Evolutionary conservation across 1,140 invertebrate species (phyloP).

Genomic region (Harlomillsia oculata): DNA sequence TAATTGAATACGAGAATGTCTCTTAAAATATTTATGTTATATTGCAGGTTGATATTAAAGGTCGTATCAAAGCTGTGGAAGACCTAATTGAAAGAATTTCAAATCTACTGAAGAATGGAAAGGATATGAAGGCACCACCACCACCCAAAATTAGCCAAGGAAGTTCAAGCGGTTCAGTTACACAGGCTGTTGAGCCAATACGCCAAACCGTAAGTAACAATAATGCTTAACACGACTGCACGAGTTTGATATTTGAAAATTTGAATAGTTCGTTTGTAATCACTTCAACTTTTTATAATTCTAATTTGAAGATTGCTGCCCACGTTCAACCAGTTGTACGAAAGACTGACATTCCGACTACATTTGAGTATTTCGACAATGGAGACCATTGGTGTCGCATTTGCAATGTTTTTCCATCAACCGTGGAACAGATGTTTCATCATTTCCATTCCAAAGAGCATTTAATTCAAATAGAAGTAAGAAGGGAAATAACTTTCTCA

Average conservation of each 20-base stretch:
- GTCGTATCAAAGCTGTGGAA: conserved; percentile 27
- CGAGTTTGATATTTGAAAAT: too few species aligned
- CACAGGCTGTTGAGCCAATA: neutral
- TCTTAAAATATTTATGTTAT: conserved; percentile 3
- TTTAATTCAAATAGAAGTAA: conserved; percentile 50
- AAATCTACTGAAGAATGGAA: conserved; percentile 14
- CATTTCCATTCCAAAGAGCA: conserved; percentile 69
- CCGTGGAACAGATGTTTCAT: conserved; percentile 70
- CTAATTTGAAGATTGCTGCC: too few species aligned
- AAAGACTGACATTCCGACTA: conserved; percentile 46
- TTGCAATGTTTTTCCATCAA: conserved; percentile 73
- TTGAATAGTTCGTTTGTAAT: too few species aligned
- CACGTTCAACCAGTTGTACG: too few species aligned
- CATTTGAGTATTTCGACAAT: conserved; percentile 74
- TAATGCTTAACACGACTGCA: too few species aligned
- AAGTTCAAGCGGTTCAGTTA: neutral
- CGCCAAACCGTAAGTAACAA: too few species aligned
- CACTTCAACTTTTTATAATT: too few species aligned
- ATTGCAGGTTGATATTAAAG: conserved; percentile 25
- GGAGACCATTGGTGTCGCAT: conserved; percentile 78
- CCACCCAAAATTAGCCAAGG: conserved; percentile 21
- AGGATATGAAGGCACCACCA: conserved; percentile 12
- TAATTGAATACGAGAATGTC: neutral
- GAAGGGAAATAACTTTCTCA: neutral
- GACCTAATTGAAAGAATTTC: conserved; percentile 32